Evolutionary conservation across 2,113 vertebrate species (phyloP).

Genomic region (Nycticryphes semicollaris): DNA sequence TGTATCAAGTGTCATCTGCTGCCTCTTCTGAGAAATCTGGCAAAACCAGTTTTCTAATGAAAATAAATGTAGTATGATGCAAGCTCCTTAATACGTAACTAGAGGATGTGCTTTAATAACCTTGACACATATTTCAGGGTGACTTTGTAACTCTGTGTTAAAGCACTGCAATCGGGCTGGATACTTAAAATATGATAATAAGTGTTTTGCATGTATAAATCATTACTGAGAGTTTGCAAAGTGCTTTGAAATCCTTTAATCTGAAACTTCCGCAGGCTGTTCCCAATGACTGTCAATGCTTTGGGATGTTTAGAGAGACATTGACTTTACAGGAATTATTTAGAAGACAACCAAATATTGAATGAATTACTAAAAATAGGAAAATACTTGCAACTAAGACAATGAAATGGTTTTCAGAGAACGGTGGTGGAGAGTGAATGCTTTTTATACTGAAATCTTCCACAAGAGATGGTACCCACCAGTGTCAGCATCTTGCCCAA

Average conservation of each 20-base stretch:
- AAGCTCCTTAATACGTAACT: neutral
- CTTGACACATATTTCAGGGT: neutral
- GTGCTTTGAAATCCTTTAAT: neutral
- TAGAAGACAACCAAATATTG: too few species aligned
- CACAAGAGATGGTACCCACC: neutral
- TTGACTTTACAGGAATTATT: neutral
- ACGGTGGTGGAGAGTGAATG: fast-evolving
- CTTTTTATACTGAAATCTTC: neutral
- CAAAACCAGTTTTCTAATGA: neutral
- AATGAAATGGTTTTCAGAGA: neutral
- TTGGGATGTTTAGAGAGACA: neutral
- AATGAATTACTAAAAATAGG: neutral
- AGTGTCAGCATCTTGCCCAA: neutral
- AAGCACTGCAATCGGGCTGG: neutral
- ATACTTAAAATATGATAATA: neutral
- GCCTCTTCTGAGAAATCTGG: neutral
- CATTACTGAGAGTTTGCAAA: neutral
- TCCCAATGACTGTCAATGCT: neutral
- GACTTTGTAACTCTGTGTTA: neutral
- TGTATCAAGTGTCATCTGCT: neutral
- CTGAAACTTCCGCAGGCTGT: neutral
- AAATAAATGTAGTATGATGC: neutral
- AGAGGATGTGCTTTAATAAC: neutral
- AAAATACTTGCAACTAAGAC: neutral
- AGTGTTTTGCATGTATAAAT: neutral